phyloP scores from a whole-genome alignment of 2,797 vertebrate genomes.

The Parambassis ranga region DNA sequence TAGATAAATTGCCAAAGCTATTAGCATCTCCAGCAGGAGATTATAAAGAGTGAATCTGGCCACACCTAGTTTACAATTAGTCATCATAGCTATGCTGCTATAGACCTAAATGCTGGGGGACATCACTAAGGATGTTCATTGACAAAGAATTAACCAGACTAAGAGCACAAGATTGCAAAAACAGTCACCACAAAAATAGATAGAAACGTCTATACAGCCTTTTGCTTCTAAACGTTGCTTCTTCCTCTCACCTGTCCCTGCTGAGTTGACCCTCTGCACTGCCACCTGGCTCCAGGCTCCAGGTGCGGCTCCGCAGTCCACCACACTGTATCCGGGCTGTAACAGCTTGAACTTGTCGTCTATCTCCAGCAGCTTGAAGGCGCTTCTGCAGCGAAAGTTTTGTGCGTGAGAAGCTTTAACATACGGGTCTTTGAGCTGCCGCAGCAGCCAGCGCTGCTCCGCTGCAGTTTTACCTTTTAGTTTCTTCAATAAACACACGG shows the following conservation, averaged over 20 bases:
- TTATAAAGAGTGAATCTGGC: too few relatives aligned
- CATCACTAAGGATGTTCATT: too few relatives aligned
- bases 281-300: conserved; percentile 97
- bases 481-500: conserved; percentile 59
- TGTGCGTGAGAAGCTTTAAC: conserved; percentile 85
- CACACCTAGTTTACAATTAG: too few relatives aligned
- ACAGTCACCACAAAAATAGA: too few relatives aligned
- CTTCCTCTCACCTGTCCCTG: conserved; percentile 80
- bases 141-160: too few relatives aligned
- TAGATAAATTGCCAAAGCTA: too few relatives aligned
- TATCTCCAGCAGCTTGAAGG: conserved; percentile 93
- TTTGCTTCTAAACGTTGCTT: too few relatives aligned
- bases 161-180: too few relatives aligned
- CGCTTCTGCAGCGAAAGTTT: conserved; percentile 92
- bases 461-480: conserved; percentile 71
- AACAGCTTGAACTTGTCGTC: conserved; percentile 83
- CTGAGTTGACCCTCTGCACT: conserved; percentile 87
- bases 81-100: too few relatives aligned
- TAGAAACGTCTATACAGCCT: too few relatives aligned
- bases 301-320: conserved; percentile 94
- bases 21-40: too few relatives aligned
- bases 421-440: conserved; percentile 89
- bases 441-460: conserved; percentile 85
- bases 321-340: conserved; percentile 82
- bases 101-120: too few relatives aligned